phyloP scores from a whole-genome alignment of 37 sponge, comb jelly and placozoan genomes.

The Tethya wilhelma region DNA sequence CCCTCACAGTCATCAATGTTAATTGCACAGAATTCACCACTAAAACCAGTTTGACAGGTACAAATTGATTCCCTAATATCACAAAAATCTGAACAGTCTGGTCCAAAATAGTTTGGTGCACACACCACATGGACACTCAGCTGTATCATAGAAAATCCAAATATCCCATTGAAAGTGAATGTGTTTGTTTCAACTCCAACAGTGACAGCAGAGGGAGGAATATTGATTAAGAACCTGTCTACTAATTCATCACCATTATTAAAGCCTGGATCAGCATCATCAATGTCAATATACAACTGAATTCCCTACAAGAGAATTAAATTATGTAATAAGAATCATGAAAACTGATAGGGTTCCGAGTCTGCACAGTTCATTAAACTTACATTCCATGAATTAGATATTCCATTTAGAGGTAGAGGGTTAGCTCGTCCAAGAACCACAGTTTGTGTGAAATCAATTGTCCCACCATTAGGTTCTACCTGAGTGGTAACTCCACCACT shows the following conservation, averaged over 20 bases:
- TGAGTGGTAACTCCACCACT: neutral
- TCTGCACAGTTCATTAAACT: neutral
- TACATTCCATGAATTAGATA: neutral
- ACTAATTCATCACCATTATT: no score
- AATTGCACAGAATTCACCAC: neutral
- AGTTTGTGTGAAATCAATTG: neutral
- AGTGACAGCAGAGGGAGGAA: no score
- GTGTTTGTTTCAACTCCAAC: no score
- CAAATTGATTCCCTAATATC: neutral
- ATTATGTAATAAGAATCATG: neutral
- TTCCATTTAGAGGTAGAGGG: neutral
- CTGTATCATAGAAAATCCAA: neutral
- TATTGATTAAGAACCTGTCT: no score
- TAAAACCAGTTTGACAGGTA: neutral
- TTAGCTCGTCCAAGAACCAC: neutral
- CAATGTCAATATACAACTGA: neutral
- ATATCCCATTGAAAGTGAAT: no score
- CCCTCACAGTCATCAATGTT: conserved; percentile 2
- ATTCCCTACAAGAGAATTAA: neutral
- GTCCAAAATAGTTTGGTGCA: conserved; percentile 18
- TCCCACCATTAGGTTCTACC: neutral
- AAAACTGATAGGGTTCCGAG: neutral
- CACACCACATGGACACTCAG: conserved; percentile 32
- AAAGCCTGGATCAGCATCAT: neutral
- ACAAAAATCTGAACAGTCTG: conserved; percentile 27